These are phyloP conservation scores for Eristalis tenax DNA, from an alignment of 2,888 invertebrate species.

Conservation along the genomic window DNA sequence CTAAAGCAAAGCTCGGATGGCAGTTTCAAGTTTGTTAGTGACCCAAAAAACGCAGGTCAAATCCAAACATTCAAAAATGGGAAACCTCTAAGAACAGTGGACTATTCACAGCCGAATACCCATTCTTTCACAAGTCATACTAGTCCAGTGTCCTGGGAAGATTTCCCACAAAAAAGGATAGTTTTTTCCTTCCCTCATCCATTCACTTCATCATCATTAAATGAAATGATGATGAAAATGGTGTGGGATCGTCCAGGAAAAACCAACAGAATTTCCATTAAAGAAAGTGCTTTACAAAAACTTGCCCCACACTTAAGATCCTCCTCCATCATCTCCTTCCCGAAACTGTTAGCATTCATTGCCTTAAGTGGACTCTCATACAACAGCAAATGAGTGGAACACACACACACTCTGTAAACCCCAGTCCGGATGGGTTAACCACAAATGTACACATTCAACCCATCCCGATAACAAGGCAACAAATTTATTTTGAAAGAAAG, in stretches of 20 bases:
- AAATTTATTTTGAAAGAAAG: constrained; percentile 40
- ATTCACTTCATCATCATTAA: background rate
- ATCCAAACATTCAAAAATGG: too few relatives aligned
- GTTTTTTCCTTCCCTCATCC: background rate
- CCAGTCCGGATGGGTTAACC: constrained; percentile 4
- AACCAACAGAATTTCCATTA: background rate
- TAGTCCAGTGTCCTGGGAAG: too few relatives aligned
- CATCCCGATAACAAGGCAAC: constrained; percentile 39
- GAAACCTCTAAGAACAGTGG: too few relatives aligned
- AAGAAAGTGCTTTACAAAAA: background rate
- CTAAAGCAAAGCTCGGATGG: too few relatives aligned
- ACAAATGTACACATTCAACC: constrained; percentile 57
- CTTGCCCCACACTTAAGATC: background rate
- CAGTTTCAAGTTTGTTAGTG: too few relatives aligned
- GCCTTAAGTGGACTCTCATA: background rate
- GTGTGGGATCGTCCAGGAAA: background rate
- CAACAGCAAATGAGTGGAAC: background rate
- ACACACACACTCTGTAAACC: background rate
- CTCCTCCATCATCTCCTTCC: background rate
- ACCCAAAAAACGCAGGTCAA: too few relatives aligned
- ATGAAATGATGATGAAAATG: background rate
- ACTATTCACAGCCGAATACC: too few relatives aligned
- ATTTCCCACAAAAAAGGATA: background rate
- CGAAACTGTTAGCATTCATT: background rate
- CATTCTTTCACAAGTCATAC: too few relatives aligned